Conservation (phyloP, 2,797 vertebrate species). For the Danionella dracula region DNA sequence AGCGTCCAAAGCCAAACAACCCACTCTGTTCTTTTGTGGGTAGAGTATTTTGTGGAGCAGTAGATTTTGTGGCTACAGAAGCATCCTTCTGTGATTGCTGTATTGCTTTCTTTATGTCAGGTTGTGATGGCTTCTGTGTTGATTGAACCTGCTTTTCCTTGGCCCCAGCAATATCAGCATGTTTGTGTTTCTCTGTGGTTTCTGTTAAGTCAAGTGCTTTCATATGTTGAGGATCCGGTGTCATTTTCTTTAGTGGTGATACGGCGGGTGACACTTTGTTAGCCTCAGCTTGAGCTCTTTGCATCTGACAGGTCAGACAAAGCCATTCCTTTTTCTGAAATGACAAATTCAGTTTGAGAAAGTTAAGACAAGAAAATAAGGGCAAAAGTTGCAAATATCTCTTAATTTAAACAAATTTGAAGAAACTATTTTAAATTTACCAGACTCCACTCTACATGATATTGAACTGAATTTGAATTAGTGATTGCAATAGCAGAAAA, state of each 20-base stretch:
- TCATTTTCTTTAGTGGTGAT: conserved; percentile 53
- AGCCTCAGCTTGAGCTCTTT: conserved; percentile 68
- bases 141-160: conserved; percentile 36
- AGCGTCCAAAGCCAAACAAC: conserved; percentile 37
- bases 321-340: conserved; percentile 55
- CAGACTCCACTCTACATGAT: too few species aligned
- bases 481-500: too few species aligned
- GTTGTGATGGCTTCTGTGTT: conserved; percentile 48
- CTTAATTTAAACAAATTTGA: too few species aligned
- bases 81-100: conserved; percentile 24
- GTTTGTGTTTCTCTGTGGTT: conserved; percentile 26
- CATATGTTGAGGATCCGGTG: conserved; percentile 45
- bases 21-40: conserved; percentile 49
- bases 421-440: too few species aligned
- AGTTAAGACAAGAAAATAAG: too few species aligned
- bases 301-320: conserved; percentile 84
- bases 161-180: conserved; percentile 18
- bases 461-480: too few species aligned
- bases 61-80: conserved; percentile 8
- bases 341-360: neutral
- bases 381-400: too few species aligned
- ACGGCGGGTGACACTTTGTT: conserved; percentile 39
- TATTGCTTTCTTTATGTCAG: conserved; percentile 50
- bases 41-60: neutral
- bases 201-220: conserved; percentile 11